A percentile compares a stretch with the other conserved stretches of the same genome.
phyloP scores from a whole-genome alignment of 2,888 invertebrate genomes.

The Diarsia dahlii region DNA sequence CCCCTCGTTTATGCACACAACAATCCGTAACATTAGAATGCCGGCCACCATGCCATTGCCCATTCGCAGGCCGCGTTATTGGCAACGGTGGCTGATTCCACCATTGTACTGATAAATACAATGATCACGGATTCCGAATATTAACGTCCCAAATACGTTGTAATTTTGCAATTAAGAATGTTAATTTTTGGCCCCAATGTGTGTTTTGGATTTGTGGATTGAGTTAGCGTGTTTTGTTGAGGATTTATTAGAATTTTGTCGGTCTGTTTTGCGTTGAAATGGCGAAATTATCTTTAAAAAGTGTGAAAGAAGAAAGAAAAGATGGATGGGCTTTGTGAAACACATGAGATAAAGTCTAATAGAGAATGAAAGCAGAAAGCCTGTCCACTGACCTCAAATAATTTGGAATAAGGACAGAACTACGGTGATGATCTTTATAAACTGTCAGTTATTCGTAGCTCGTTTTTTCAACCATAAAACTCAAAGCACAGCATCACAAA shows the following conservation, averaged over 20 bases:
- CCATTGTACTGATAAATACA: constrained; percentile 63
- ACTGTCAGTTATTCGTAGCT: neutral
- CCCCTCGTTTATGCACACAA: constrained; percentile 51
- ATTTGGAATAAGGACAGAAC: too few species aligned
- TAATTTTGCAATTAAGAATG: constrained; percentile 65
- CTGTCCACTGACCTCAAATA: neutral
- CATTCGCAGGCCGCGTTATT: constrained; percentile 52
- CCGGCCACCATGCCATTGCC: constrained; percentile 47
- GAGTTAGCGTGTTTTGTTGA: neutral
- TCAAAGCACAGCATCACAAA: constrained; percentile 32
- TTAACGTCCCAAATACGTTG: constrained; percentile 59
- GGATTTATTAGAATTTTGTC: constrained; percentile 1
- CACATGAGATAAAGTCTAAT: neutral
- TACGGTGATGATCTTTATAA: neutral
- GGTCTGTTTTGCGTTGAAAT: neutral
- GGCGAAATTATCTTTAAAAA: fast-evolving
- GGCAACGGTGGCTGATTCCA: constrained; percentile 64
- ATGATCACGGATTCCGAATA: constrained; percentile 56
- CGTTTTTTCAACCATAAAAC: constrained; percentile 17
- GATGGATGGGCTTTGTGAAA: neutral
- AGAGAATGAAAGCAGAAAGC: neutral
- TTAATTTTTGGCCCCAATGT: constrained; percentile 43
- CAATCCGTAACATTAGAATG: constrained; percentile 63
- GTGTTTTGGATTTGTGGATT: constrained; percentile 43
- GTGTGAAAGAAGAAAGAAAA: fast-evolving